Percentiles rank a stretch among this genome's conserved stretches.
These are phyloP conservation scores for Parascotia fuliginaria DNA, from an alignment of 2,888 invertebrate genomes.

Conservation along the genomic window DNA sequence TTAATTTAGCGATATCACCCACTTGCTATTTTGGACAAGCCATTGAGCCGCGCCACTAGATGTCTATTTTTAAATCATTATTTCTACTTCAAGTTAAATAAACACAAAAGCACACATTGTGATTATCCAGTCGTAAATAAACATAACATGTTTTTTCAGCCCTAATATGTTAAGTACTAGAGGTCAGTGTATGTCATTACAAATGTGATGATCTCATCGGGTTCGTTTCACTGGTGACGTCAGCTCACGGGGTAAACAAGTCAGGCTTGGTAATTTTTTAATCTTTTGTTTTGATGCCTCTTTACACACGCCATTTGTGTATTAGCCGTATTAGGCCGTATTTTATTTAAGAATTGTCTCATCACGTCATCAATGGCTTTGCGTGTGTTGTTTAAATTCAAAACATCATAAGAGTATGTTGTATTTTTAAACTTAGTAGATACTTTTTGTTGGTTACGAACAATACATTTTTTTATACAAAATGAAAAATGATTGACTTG, in stretches of 20 bases:
- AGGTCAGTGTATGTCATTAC: slow-evolving; percentile 45
- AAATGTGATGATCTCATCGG: slow-evolving; percentile 64
- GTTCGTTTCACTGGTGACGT: slow-evolving; percentile 57
- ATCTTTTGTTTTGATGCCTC: slow-evolving; percentile 52
- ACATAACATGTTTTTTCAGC: slow-evolving; percentile 34
- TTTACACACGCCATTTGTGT: slow-evolving; percentile 35
- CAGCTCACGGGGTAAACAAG: slow-evolving; percentile 57
- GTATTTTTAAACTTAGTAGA: too few relatives aligned
- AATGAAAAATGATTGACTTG: too few relatives aligned
- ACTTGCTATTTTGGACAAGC: too few relatives aligned
- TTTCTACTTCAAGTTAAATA: too few relatives aligned
- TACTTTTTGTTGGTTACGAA: too few relatives aligned
- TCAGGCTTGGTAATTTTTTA: slow-evolving; percentile 54
- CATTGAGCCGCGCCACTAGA: too few relatives aligned
- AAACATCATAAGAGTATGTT: too few relatives aligned
- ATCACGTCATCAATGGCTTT: slow-evolving; percentile 27
- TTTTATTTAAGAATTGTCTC: slow-evolving; percentile 36
- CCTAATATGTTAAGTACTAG: slow-evolving; percentile 49
- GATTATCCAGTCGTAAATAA: too few relatives aligned
- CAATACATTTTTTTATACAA: too few relatives aligned
- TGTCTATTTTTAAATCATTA: too few relatives aligned
- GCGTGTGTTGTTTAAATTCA: background rate
- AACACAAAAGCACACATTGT: too few relatives aligned
- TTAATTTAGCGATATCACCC: too few relatives aligned
- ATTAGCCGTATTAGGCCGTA: slow-evolving; percentile 39